A percentile compares a stretch with the other conserved stretches of the same genome.
phyloP scores from a whole-genome alignment of 2,888 invertebrate genomes.

The Drosophila nr. medialis region DNA sequence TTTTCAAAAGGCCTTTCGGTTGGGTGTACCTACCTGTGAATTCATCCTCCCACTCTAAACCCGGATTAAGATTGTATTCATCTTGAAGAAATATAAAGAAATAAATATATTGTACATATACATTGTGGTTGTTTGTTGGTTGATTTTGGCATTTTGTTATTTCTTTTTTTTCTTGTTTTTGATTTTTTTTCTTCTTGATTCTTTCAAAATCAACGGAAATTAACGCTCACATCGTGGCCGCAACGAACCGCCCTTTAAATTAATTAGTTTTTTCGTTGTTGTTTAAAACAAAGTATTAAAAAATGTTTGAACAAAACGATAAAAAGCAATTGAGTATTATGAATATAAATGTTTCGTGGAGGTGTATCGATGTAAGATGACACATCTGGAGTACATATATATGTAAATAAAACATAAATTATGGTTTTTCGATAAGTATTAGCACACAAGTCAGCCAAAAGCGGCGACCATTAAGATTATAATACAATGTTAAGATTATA shows the following conservation, averaged over 20 bases:
- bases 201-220: slow-evolving; percentile 31
- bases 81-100: slow-evolving; percentile 90
- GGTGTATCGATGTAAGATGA: slow-evolving; percentile 17
- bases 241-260: slow-evolving; percentile 51
- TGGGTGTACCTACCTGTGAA: slow-evolving; percentile 95
- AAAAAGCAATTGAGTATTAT: slow-evolving; percentile 31
- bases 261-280: slow-evolving; percentile 15
- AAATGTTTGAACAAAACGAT: slow-evolving; percentile 32
- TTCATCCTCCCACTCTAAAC: slow-evolving; percentile 99
- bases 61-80: slow-evolving; percentile 99
- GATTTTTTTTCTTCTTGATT: slow-evolving; percentile 11
- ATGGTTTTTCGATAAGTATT: slow-evolving; percentile 34
- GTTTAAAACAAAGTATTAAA: slow-evolving; percentile 23
- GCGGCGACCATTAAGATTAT: slow-evolving; percentile 35
- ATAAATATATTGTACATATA: slow-evolving; percentile 78
- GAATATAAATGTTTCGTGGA: slow-evolving; percentile 26
- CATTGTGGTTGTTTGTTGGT: slow-evolving; percentile 42
- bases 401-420: slow-evolving; percentile 45
- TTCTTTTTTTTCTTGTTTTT: slow-evolving; percentile 15
- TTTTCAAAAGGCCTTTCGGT: slow-evolving; percentile 53
- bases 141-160: slow-evolving; percentile 38
- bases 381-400: slow-evolving; percentile 15
- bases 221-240: slow-evolving; percentile 25
- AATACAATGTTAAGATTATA: slow-evolving; percentile 44
- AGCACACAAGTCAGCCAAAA: slow-evolving; percentile 39